phyloP scores from a whole-genome alignment of 2,888 invertebrate species.

The Adineta ricciae region DNA sequence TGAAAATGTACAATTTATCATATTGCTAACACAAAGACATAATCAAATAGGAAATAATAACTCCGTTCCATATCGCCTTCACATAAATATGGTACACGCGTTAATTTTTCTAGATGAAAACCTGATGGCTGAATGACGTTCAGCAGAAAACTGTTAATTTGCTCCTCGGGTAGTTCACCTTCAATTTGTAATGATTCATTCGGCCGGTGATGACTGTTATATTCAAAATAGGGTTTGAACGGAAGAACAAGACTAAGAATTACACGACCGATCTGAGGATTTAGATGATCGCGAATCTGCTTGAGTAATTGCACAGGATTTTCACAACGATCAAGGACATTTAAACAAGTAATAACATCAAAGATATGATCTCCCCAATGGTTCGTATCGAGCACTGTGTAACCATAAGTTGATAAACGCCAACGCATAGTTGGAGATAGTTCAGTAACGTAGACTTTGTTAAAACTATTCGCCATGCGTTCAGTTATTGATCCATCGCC shows the following conservation, averaged over 20 bases:
- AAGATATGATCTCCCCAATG: conserved; percentile 50
- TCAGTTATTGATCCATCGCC: conserved; percentile 87
- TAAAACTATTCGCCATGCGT: conserved; percentile 65
- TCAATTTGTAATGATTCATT: neutral
- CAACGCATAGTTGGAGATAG: conserved; percentile 78
- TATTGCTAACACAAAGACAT: conserved; percentile 61
- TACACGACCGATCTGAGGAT: conserved; percentile 62
- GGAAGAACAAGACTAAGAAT: conserved; percentile 84
- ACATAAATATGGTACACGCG: conserved; percentile 83
- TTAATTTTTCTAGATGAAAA: conserved; percentile 71
- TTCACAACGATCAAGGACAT: conserved; percentile 83
- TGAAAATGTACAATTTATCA: neutral
- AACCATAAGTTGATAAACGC: conserved; percentile 54
- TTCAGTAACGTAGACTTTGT: conserved; percentile 73
- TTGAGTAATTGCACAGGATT: conserved; percentile 67
- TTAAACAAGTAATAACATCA: conserved; percentile 76
- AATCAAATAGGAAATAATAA: conserved; percentile 76
- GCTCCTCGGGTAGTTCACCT: conserved; percentile 52
- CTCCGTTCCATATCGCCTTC: conserved; percentile 77
- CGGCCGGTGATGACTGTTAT: conserved; percentile 24
- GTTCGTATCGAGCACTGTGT: conserved; percentile 63
- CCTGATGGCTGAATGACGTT: conserved; percentile 60
- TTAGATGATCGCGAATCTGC: conserved; percentile 63
- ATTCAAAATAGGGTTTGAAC: conserved; percentile 84
- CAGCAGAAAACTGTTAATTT: conserved; percentile 63